Percentiles rank a stretch among this genome's conserved stretches.
These are phyloP conservation scores for Todiramphus saurophagus DNA, from an alignment of 2,113 vertebrate species.

Conservation along the genomic window DNA sequence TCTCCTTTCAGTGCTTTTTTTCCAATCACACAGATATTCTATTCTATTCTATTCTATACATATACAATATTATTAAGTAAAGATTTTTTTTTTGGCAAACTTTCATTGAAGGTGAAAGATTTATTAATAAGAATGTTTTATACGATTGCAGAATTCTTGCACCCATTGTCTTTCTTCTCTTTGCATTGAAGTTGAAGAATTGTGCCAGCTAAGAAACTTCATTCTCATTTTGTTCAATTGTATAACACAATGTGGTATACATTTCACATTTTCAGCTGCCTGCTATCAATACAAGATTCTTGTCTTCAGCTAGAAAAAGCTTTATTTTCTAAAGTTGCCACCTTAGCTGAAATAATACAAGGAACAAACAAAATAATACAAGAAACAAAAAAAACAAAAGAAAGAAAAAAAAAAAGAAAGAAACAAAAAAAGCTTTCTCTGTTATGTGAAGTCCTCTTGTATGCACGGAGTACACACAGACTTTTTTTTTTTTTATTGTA, in stretches of 20 bases:
- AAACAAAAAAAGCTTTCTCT: not conserved
- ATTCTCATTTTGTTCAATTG: not conserved
- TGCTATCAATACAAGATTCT: not conserved
- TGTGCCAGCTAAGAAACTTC: not conserved
- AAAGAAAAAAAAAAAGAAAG: too few relatives aligned
- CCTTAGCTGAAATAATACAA: not conserved
- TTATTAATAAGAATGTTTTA: not conserved
- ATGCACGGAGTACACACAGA: not conserved
- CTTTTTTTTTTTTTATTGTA: not conserved
- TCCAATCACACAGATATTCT: not conserved
- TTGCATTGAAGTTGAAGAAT: not conserved
- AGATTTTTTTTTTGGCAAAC: not conserved
- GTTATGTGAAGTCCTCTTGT: not conserved
- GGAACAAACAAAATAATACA: not conserved
- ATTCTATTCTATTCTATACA: not conserved
- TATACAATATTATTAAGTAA: not conserved
- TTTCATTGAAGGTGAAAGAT: not conserved
- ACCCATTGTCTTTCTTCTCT: not conserved
- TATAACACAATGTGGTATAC: not conserved
- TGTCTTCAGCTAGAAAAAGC: not conserved
- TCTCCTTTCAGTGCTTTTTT: not conserved
- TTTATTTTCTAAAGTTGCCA: not conserved
- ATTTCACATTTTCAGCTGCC: not conserved
- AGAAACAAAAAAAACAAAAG: too few relatives aligned
- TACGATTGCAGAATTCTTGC: not conserved